phyloP scores from a whole-genome alignment of 1,140 invertebrate species.

The Macrocentrus cingulum region DNA sequence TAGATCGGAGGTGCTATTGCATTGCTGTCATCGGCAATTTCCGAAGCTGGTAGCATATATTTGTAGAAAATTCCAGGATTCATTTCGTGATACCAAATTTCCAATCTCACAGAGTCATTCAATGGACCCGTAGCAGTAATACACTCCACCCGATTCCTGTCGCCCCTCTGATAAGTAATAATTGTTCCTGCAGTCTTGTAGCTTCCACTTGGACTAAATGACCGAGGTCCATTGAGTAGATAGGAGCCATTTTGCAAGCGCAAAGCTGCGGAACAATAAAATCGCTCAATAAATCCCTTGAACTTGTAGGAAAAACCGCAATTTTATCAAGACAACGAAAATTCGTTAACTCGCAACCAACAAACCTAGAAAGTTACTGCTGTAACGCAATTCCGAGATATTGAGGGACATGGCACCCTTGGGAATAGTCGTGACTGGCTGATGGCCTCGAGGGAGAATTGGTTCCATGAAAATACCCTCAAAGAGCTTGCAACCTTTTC shows the following conservation, averaged over 20 bases:
- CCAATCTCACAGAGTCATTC: conserved; percentile 75
- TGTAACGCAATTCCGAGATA: conserved; percentile 82
- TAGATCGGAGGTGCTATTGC: conserved; percentile 41
- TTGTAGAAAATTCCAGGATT: conserved; percentile 89
- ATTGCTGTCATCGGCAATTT: conserved; percentile 35
- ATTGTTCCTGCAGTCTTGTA: conserved; percentile 78
- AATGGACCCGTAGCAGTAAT: conserved; percentile 77
- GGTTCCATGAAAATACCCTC: conserved; percentile 81
- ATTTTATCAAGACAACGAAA: too few relatives aligned
- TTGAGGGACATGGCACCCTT: conserved; percentile 87
- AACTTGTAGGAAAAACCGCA: neutral
- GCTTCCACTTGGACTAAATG: conserved; percentile 75
- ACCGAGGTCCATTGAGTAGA: conserved; percentile 67
- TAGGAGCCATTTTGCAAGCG: conserved; percentile 64
- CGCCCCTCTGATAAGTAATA: conserved; percentile 75
- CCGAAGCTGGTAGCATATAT: conserved; percentile 65
- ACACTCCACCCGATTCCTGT: conserved; percentile 62
- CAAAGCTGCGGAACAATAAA: conserved; percentile 62
- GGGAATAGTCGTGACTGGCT: conserved; percentile 82
- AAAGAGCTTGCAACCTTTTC: conserved; percentile 62
- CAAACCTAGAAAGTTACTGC: conserved; percentile 86
- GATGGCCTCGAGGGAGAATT: conserved; percentile 79
- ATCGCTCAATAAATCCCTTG: neutral
- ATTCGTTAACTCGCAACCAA: neutral
- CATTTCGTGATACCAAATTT: conserved; percentile 77